Evolutionary conservation across 2,113 vertebrate genomes (phyloP).

Genomic region (Labeo rohita): DNA sequence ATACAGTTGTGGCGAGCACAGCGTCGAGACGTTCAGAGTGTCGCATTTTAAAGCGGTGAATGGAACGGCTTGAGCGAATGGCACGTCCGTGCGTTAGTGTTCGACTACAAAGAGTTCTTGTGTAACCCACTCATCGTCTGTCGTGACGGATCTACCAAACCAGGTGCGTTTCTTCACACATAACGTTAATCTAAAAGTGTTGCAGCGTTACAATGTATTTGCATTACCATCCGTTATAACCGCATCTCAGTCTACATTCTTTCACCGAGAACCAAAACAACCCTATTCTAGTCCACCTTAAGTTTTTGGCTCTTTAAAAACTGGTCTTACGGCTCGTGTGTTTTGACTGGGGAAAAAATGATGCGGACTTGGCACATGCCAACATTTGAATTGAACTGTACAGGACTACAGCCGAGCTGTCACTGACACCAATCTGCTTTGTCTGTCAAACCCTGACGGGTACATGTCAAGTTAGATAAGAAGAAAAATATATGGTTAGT

Average conservation of each 20-base stretch:
- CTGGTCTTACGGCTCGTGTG: background rate
- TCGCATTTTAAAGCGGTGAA: conserved; percentile 40
- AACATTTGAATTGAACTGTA: background rate
- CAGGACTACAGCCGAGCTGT: background rate
- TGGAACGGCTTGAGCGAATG: conserved; percentile 35
- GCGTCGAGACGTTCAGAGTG: conserved; percentile 40
- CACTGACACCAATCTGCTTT: background rate
- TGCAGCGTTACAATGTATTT: conserved; percentile 23
- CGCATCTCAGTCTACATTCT: background rate
- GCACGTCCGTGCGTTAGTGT: conserved; percentile 40
- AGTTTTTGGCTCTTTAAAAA: background rate
- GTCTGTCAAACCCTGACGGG: background rate
- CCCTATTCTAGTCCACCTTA: background rate
- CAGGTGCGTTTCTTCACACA: conserved; percentile 66
- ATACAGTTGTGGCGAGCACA: conserved; percentile 48
- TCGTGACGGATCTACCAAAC: conserved; percentile 59
- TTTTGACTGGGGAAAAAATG: background rate
- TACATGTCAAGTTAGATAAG: background rate
- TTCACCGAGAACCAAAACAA: background rate
- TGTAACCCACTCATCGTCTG: conserved; percentile 25
- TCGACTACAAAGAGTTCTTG: conserved; percentile 43
- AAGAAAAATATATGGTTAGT: no score
- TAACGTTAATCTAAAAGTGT: background rate
- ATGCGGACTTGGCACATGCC: conserved; percentile 40
- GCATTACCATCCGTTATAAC: background rate